Evolutionary conservation across 2,888 invertebrate genomes (phyloP), one percentile per base, ranked within the genome.

Genomic region (Hydriomena furcata): DNA sequence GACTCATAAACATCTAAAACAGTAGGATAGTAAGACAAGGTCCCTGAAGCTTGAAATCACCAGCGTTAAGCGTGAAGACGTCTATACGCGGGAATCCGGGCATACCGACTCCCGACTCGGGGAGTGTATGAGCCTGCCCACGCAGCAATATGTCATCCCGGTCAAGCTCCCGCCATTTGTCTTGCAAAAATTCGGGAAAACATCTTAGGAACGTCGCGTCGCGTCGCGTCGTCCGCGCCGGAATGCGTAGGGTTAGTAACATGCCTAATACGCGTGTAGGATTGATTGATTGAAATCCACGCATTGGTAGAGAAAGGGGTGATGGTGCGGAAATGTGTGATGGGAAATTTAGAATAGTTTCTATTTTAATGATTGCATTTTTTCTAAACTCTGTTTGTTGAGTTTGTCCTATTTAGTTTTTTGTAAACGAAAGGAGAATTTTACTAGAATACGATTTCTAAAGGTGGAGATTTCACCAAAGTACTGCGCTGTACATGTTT

Each of bases 101-200:
- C 50, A 46, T 49, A 43, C 47, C 43, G 30, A 72, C 72, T 64
- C 69, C 69, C 77, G 74, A 79, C 81, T 75, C 75, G 76, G 69
- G 71, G 71, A 81, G 80, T 84, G 77, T 78, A 82, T 82, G 77
- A 78, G 70, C 34, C 37, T 47, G 42, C 52, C 52, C 67, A 46
- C 74, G 72, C 64, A 60, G 68, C 85, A 82, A 83, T 87, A 85
- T 85, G 88, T 88, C 87, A 86, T 84, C 68, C 81, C 71, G 82
- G 83, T 82, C 86, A 81, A 84, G 79, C 72, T 65, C 60, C 79
- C 77, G 79, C 75, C 75, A 86, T 87, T 83, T 82, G 85, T 88
- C 88, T 87, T 83, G 86, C 85, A 86, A 84, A 87, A 86, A 88
- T 88, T 84, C 79, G 73, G 75, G 75, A 64, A 68, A 76, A 73